Evolutionary conservation across 2,113 vertebrate species (phyloP).

Genomic region (Hiodon alosoides): DNA sequence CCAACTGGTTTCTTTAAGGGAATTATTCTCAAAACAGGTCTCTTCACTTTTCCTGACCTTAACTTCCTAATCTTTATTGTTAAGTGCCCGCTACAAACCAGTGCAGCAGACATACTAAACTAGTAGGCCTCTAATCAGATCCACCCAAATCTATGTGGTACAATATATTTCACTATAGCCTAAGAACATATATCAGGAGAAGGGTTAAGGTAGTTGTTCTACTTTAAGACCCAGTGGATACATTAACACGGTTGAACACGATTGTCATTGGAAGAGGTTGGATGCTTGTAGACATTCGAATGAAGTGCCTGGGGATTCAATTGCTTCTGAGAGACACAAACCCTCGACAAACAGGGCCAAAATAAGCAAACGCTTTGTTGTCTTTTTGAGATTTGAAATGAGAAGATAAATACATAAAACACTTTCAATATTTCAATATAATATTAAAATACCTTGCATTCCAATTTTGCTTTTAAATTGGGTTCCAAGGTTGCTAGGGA

Average conservation of each 20-base stretch:
- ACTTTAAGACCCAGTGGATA: neutral
- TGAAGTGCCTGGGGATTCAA: conserved; percentile 12
- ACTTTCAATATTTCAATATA: conserved; percentile 31
- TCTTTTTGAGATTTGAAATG: conserved; percentile 7
- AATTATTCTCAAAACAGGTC: no score
- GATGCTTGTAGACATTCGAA: neutral
- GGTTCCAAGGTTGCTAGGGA: conserved; percentile 27
- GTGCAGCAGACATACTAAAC: no score
- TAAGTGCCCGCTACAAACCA: no score
- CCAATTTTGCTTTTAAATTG: conserved; percentile 22
- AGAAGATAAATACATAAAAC: conserved; percentile 15
- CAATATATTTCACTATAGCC: neutral
- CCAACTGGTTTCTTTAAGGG: no score
- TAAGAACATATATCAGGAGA: neutral
- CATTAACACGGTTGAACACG: neutral
- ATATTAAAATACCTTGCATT: conserved; percentile 31
- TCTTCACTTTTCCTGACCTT: no score
- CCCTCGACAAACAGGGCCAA: conserved; percentile 2
- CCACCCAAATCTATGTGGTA: no score
- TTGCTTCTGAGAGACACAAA: neutral
- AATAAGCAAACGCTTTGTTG: neutral
- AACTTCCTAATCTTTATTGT: no score
- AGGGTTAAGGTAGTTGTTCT: neutral
- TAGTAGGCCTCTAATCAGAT: no score
- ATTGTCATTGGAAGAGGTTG: neutral